Base-by-base conservation (phyloP, 2,113 vertebrate species). In the Siphamia tubifer region DNA sequence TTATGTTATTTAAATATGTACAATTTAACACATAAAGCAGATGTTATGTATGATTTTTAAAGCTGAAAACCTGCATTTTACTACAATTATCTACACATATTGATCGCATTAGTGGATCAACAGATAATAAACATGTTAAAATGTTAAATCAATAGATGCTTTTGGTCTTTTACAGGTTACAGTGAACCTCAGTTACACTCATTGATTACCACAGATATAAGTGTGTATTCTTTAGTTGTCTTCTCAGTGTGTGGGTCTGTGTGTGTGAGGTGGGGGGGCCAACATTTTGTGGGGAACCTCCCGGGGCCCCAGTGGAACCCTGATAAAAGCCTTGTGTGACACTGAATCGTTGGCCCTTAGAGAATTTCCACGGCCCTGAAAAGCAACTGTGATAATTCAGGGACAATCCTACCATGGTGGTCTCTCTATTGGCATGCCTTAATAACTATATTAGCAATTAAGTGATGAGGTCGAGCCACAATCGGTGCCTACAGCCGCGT, bases 361-460 rank as follows among this genome's bases (percentile, higher is more conserved):
- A 81, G 87, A 88, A 89, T 90, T 80, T 93, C 88, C 91, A 87
- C 74, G 57, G 55, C 61, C 64, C 74, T 83, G 77, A 90, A 84
- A 47, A 53, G 86, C 77, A 77, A 88, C 89, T 85, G 85, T 65
- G 82, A 87, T 34, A 10, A 79, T 87, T 84, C 69, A 47, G 82
- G 64, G 58, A 77, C 21, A 2, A 8, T 66, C 84, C 64, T 7
- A 0, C 12, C 45, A 30, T 3, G 64, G 91, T 82, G 86, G 90
- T 91, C 87, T 47, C 53, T 15, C 56, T 53, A 39, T 17, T 72
- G 80, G 68, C 77, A 9, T 69, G 58, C 70, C 51, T 45, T 82
- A 86, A 86, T 86, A 89, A 86, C 86, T 86, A 69, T 85, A 91
- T 91, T 69, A 87, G 84, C 83, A 89, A 85, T 86, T 83, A 82